phyloP scores from a whole-genome alignment of 2,797 vertebrate species.

The Clamator glandarius region DNA sequence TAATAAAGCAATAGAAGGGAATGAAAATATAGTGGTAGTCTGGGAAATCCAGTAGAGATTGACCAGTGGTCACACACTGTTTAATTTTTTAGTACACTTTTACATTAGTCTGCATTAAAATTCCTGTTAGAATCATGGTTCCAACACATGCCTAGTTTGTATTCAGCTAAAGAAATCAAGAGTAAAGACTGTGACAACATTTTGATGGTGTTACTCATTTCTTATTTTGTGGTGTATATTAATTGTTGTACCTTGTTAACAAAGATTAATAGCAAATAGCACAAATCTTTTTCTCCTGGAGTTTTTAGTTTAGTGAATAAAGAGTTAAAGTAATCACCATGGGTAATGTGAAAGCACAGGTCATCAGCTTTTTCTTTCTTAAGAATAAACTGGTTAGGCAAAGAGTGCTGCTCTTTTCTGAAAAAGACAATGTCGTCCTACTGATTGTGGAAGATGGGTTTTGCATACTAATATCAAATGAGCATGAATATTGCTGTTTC shows the following conservation, averaged over 20 bases:
- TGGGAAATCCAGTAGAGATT: neutral
- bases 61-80: neutral
- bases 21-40: neutral
- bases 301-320: neutral
- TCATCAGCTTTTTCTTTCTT: neutral
- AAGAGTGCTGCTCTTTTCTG: neutral
- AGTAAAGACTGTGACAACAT: neutral
- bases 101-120: neutral
- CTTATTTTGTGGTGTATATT: neutral
- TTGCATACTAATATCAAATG: neutral
- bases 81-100: neutral
- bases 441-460: neutral
- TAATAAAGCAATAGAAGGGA: neutral
- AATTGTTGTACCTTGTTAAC: neutral
- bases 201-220: neutral
- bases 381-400: neutral
- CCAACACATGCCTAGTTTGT: neutral
- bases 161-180: neutral
- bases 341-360: neutral
- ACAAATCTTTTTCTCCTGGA: neutral
- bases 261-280: neutral
- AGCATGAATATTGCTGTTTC: neutral
- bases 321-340: neutral
- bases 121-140: neutral
- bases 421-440: neutral